phyloP scores from a whole-genome alignment of 2,888 invertebrate genomes.

The Holacanthella duospinosa region DNA sequence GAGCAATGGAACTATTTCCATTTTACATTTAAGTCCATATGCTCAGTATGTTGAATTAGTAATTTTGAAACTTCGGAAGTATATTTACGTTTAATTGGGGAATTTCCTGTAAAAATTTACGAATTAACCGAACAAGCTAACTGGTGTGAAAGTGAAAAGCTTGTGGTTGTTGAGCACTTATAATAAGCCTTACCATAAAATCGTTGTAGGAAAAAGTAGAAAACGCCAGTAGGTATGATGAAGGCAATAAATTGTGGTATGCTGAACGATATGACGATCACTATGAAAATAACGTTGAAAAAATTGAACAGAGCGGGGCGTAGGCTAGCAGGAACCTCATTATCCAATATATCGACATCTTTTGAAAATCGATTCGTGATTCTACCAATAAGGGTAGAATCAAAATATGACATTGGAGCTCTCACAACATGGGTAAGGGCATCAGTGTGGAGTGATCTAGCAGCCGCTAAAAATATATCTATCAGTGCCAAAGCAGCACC shows the following conservation, averaged over 20 bases:
- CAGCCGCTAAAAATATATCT: neutral
- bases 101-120: too few relatives aligned
- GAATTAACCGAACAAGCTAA: too few relatives aligned
- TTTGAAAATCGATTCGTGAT: conserved; percentile 55
- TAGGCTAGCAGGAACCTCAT: conserved; percentile 17
- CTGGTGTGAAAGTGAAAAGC: too few relatives aligned
- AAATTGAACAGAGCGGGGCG: conserved; percentile 16
- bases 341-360: conserved; percentile 39
- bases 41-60: too few relatives aligned
- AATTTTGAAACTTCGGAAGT: too few relatives aligned
- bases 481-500: neutral
- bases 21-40: too few relatives aligned
- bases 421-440: conserved; percentile 42
- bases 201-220: conserved; percentile 77
- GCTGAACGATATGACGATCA: conserved; percentile 75
- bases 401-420: conserved; percentile 63
- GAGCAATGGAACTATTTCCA: too few relatives aligned
- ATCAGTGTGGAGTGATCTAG: neutral
- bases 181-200: too few relatives aligned
- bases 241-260: conserved; percentile 71
- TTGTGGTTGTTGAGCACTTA: too few relatives aligned
- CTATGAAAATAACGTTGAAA: conserved; percentile 65
- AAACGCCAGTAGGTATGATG: conserved; percentile 63
- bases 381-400: conserved; percentile 67
- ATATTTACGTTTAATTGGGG: too few relatives aligned